A percentile compares a stretch with the other conserved stretches of the same genome.
phyloP scores from a whole-genome alignment of 2,113 vertebrate species.

The Silurus meridionalis region DNA sequence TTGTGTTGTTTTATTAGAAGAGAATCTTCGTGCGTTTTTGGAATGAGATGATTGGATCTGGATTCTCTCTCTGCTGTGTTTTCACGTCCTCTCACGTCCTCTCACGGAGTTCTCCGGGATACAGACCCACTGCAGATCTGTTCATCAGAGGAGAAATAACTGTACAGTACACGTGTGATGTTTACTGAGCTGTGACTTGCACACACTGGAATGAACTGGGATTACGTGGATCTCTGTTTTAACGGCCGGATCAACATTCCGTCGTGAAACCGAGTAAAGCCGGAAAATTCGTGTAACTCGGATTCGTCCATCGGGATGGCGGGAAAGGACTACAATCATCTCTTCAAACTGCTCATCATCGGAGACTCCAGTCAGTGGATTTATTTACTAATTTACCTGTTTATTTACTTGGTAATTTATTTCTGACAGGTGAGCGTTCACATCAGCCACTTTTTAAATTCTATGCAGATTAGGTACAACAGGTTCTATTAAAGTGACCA shows the following conservation, averaged over 20 bases:
- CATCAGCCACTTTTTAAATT: neutral
- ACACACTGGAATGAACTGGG: neutral
- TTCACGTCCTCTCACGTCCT: neutral
- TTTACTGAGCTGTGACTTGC: neutral
- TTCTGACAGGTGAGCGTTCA: neutral
- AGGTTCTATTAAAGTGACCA: neutral
- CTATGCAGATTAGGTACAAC: neutral
- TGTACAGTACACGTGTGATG: conserved; percentile 6
- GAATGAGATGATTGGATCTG: neutral
- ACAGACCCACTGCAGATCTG: too few relatives aligned
- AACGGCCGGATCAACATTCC: conserved; percentile 13
- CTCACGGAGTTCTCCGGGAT: neutral
- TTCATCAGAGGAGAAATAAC: neutral
- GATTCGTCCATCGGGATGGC: conserved; percentile 66
- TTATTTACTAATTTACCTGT: neutral
- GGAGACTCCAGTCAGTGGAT: conserved; percentile 81
- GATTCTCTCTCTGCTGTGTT: neutral
- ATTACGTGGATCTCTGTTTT: conserved; percentile 6
- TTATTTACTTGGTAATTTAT: neutral
- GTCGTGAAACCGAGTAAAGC: neutral
- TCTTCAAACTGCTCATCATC: conserved; percentile 84
- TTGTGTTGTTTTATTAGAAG: neutral
- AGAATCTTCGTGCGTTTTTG: neutral
- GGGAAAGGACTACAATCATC: conserved; percentile 80
- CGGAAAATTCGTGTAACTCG: neutral